Conservation (phyloP, 2,113 vertebrate species). For the Macquaria ambigua region DNA sequence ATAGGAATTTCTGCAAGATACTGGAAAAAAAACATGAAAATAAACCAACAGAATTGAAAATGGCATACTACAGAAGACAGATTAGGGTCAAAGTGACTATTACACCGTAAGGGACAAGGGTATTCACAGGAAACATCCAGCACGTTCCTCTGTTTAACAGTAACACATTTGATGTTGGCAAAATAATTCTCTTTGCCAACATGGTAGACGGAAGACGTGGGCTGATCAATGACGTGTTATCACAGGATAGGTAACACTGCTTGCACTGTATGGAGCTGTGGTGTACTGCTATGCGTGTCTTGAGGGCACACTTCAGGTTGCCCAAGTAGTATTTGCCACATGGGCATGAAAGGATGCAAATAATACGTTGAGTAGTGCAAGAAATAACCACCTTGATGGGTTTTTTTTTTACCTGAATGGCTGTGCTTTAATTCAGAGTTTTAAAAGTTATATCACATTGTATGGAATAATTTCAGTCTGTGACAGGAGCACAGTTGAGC, state of each 20-base stretch:
- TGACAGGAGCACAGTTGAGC: not conserved
- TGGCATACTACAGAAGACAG: not conserved
- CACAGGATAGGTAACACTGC: not conserved
- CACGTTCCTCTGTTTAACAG: not conserved
- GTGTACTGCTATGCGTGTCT: not conserved
- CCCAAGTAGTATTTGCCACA: not conserved
- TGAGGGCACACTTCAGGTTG: too few species aligned
- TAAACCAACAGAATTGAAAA: not conserved
- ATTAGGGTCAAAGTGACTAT: not conserved
- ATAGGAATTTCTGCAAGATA: not conserved
- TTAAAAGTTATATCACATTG: not conserved
- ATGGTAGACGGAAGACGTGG: not conserved
- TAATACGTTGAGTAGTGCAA: not conserved
- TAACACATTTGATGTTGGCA: constrained; percentile 9
- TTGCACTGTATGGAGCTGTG: not conserved
- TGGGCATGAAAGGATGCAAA: not conserved
- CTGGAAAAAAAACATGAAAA: not conserved
- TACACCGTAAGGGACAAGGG: not conserved
- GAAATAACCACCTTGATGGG: not conserved
- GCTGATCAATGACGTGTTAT: not conserved
- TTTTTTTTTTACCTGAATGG: too few species aligned
- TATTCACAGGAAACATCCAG: not conserved
- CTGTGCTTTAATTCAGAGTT: not conserved
- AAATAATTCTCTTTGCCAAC: constrained; percentile 11
- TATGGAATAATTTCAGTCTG: not conserved